Evolutionary conservation across 30 jellyfish, hydroid and myxozoan genomes (phyloP).

Genomic region (Rhopilema esculentum): DNA sequence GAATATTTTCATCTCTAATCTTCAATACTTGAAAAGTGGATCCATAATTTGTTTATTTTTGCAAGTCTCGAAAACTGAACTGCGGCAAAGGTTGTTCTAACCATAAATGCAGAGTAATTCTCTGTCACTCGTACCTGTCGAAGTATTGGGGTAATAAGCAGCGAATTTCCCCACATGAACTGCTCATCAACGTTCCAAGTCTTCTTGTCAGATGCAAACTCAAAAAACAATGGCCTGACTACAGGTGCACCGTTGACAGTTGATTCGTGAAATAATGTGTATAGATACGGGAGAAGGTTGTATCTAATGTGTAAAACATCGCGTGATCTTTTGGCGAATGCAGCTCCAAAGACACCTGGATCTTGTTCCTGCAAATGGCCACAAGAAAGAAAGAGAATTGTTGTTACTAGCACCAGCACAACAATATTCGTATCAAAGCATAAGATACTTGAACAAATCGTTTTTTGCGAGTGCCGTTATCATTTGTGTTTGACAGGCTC

Average conservation of each 20-base stretch:
- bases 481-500: no score
- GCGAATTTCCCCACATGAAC: constrained; percentile 90
- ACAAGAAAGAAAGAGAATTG: no score
- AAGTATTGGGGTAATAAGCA: constrained; percentile 86
- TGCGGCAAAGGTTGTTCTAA: no score
- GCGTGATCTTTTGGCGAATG: constrained; percentile 70
- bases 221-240: constrained; percentile 84
- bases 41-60: no score
- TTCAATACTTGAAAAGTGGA: no score
- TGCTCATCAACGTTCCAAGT: constrained; percentile 81
- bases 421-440: no score
- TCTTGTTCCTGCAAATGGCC: constrained; percentile 86
- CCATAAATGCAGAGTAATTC: no score
- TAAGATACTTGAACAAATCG: no score
- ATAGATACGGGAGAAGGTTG: constrained; percentile 85
- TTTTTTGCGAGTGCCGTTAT: no score
- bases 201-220: constrained; percentile 60
- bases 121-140: constrained; percentile 86
- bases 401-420: no score
- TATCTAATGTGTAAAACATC: constrained; percentile 68
- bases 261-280: constrained; percentile 82
- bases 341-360: constrained; percentile 87
- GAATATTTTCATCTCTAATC: no score
- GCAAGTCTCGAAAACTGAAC: no score
- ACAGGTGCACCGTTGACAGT: constrained; percentile 77